Evolutionary conservation across 1,140 invertebrate species (phyloP).

Genomic region (Plodia interpunctella): DNA sequence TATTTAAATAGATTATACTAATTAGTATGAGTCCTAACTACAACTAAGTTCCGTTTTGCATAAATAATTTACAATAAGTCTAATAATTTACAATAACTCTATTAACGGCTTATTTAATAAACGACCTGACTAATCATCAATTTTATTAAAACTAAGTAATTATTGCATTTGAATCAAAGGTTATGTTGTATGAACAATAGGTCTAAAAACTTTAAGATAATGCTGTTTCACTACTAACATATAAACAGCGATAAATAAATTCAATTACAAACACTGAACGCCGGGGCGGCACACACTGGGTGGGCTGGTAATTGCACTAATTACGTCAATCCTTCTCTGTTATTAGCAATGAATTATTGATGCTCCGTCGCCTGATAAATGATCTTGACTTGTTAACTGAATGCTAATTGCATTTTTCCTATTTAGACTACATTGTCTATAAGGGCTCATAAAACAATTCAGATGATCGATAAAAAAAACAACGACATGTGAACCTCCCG

Average conservation of each 20-base stretch:
- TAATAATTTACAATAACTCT: no score
- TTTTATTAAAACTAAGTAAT: conserved; percentile 43
- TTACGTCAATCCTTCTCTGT: conserved; percentile 60
- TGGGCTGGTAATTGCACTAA: conserved; percentile 68
- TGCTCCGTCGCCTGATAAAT: conserved; percentile 48
- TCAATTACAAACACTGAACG: conserved; percentile 40
- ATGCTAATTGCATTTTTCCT: conserved; percentile 29
- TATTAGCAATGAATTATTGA: conserved; percentile 71
- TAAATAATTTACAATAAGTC: conserved; percentile 12
- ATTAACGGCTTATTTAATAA: not conserved
- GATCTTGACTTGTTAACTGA: conserved; percentile 36
- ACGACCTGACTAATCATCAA: not conserved
- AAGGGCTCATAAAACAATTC: not conserved
- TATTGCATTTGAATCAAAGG: no score
- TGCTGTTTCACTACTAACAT: conserved; percentile 40
- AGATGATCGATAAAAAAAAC: not conserved
- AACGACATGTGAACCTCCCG: conserved; percentile 8
- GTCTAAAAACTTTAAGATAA: conserved; percentile 43
- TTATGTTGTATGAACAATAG: no score
- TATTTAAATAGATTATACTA: not conserved
- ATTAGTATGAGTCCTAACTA: conserved; percentile 1
- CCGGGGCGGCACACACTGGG: conserved; percentile 41
- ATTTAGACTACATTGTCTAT: not conserved
- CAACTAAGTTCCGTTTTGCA: conserved; percentile 1
- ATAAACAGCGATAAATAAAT: conserved; percentile 59